Percentiles rank a stretch among this genome's conserved stretches.
These are phyloP conservation scores for Pelagia noctiluca DNA, from an alignment of 30 jellyfish, hydroid and myxozoan genomes.

Conservation along the genomic window DNA sequence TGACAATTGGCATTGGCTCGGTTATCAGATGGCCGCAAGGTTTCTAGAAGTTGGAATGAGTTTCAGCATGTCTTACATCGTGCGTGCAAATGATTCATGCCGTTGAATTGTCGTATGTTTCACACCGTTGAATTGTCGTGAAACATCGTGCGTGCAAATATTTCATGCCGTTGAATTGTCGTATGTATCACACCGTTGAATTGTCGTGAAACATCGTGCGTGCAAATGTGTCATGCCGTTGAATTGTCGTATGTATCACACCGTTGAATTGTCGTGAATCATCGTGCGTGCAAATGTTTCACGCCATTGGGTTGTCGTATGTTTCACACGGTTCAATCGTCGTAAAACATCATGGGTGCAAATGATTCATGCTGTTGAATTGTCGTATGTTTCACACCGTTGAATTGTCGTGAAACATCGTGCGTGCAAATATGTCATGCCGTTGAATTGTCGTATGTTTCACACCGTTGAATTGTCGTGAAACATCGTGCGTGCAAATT, in stretches of 20 bases:
- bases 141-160: not conserved
- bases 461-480: too few species aligned
- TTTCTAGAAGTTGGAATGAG: constrained; percentile 50
- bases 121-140: not conserved
- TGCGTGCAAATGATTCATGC: constrained; percentile 12
- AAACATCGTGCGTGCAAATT: too few species aligned
- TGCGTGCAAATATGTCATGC: too few species aligned
- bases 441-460: too few species aligned
- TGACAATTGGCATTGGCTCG: constrained; percentile 65
- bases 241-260: not conserved
- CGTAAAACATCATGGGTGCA: too few species aligned
- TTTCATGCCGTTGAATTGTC: not conserved
- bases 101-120: not conserved
- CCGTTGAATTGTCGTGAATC: not conserved
- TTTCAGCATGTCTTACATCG: constrained; percentile 45
- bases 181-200: not conserved
- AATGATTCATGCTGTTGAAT: too few species aligned
- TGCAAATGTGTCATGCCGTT: not conserved
- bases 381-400: too few species aligned
- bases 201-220: not conserved
- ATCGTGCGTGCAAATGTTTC: too few species aligned
- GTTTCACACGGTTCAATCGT: too few species aligned
- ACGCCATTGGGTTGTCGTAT: too few species aligned
- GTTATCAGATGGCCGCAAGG: constrained; percentile 57
- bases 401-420: too few species aligned